Conservation (phyloP, 2,113 vertebrate species). For the Cyanoliseus patagonus region DNA sequence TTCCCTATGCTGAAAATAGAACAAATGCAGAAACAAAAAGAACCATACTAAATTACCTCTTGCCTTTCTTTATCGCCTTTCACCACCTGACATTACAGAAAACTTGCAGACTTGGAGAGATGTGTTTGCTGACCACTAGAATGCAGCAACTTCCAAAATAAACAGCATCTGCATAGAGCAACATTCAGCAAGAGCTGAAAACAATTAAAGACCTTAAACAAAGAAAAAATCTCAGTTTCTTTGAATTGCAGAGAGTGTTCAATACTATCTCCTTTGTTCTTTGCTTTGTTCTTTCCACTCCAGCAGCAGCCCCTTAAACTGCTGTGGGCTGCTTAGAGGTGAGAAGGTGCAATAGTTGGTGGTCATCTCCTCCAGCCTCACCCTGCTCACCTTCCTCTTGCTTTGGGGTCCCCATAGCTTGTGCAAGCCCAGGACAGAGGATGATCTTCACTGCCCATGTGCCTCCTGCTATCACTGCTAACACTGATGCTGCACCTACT, state of each 20-base stretch:
- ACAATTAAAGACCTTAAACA: background rate
- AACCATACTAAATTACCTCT: background rate
- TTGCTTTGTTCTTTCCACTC: no score
- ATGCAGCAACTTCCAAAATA: background rate
- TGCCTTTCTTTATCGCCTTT: background rate
- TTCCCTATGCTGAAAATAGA: background rate
- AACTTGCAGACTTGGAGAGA: background rate
- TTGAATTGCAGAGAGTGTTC: background rate
- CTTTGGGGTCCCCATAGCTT: background rate
- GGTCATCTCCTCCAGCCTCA: background rate
- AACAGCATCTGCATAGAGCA: background rate
- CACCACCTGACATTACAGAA: background rate
- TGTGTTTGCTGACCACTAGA: background rate
- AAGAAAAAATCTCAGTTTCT: background rate
- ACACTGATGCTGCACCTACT: background rate
- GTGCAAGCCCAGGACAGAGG: background rate
- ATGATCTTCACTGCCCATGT: accelerated
- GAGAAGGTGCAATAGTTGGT: accelerated
- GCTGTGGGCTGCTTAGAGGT: background rate
- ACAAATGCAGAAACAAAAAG: background rate
- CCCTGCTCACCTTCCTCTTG: background rate
- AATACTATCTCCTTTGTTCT: background rate
- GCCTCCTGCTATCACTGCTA: accelerated
- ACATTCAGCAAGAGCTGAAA: background rate
- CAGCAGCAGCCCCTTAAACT: background rate